These are phyloP conservation scores for Eupithecia pulchellata DNA, from an alignment of 2,888 invertebrate species.

Conservation along the genomic window DNA sequence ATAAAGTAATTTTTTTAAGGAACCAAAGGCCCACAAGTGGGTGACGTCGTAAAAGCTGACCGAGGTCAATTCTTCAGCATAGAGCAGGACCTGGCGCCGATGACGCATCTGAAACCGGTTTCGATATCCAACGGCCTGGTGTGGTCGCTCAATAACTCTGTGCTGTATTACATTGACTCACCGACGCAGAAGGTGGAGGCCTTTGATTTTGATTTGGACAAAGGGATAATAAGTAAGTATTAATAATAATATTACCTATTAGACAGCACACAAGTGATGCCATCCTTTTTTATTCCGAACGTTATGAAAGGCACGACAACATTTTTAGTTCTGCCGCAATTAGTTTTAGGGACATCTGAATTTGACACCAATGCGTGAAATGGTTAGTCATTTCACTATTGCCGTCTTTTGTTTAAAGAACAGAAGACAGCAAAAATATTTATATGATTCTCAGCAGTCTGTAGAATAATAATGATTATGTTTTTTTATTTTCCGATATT, in stretches of 20 bases:
- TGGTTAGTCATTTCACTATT: no score
- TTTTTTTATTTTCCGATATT: constrained; percentile 38
- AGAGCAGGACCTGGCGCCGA: constrained; percentile 60
- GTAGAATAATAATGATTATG: neutral
- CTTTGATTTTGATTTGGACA: constrained; percentile 87
- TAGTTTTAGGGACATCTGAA: no score
- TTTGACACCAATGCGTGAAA: no score
- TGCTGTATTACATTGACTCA: constrained; percentile 91
- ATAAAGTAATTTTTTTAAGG: constrained; percentile 64
- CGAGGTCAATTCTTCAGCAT: constrained; percentile 85
- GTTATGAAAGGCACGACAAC: no score
- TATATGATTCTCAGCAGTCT: no score
- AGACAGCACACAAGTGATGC: no score
- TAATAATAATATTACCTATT: no score
- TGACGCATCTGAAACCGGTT: constrained; percentile 70
- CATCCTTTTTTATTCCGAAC: no score
- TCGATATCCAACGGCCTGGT: constrained; percentile 90
- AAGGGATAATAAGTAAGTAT: constrained; percentile 66
- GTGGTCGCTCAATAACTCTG: constrained; percentile 88
- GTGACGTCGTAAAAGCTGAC: constrained; percentile 77
- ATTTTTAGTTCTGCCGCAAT: no score
- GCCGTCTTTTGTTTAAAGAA: no score
- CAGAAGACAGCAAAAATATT: no score
- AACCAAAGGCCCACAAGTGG: constrained; percentile 86
- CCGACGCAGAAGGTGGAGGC: constrained; percentile 86